Percentiles rank a stretch among this genome's conserved stretches.
Conservation (phyloP, 2,797 vertebrate species). For the Paratrypauchen microcephalus region DNA sequence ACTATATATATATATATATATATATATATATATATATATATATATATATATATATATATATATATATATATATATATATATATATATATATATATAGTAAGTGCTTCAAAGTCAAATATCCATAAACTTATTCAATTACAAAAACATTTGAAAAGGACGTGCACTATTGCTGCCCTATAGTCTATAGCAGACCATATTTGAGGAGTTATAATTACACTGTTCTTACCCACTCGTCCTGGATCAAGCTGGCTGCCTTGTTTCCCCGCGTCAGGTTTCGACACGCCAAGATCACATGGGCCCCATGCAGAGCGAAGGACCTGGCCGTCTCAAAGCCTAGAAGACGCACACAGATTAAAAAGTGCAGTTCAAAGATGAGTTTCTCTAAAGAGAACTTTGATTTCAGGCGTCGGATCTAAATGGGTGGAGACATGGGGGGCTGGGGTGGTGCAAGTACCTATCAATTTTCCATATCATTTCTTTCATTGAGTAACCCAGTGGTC, state of each 20-base stretch:
- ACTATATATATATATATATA: too few species aligned
- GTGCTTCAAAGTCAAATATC: neutral
- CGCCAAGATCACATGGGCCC: constrained; percentile 90
- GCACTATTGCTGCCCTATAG: neutral
- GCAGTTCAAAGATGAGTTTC: constrained; percentile 65
- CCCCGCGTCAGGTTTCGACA: constrained; percentile 85
- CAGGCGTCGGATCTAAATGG: constrained; percentile 52
- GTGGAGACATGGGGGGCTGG: constrained; percentile 26
- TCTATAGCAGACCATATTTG: neutral
- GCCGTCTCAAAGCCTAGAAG: constrained; percentile 92
- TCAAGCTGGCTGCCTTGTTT: constrained; percentile 80
- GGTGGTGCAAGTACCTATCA: constrained; percentile 67
- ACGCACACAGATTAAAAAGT: constrained; percentile 22
- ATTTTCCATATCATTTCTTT: constrained; percentile 74
- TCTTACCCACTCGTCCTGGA: constrained; percentile 92
- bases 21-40: too few species aligned
- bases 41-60: too few species aligned
- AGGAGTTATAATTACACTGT: neutral
- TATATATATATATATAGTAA: too few species aligned
- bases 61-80: too few species aligned
- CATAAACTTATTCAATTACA: neutral
- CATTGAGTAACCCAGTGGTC: constrained; percentile 72
- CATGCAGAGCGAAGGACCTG: constrained; percentile 92
- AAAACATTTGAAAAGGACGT: neutral
- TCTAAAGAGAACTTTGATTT: constrained; percentile 68